These are phyloP conservation scores for Cygnus olor DNA, from an alignment of 2,797 vertebrate genomes.

Conservation along the genomic window DNA sequence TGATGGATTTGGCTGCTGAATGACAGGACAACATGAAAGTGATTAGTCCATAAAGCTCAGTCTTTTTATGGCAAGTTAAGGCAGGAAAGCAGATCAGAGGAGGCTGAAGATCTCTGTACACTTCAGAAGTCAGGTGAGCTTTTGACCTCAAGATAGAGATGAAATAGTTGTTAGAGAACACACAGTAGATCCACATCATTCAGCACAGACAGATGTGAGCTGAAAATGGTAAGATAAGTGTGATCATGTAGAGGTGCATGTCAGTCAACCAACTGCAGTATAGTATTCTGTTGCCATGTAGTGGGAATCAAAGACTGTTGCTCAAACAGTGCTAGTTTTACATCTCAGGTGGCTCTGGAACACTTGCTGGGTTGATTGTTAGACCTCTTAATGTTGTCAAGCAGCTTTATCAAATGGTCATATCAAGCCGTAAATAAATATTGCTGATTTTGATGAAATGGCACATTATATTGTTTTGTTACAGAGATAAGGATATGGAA, in stretches of 20 bases:
- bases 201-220: neutral
- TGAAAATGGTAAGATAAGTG: accelerated
- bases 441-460: neutral
- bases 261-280: neutral
- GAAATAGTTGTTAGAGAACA: neutral
- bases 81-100: neutral
- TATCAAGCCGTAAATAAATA: neutral
- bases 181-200: neutral
- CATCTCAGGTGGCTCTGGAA: neutral
- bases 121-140: neutral
- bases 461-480: neutral
- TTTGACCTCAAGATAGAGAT: neutral
- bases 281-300: no score
- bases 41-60: neutral
- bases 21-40: neutral
- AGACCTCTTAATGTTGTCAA: neutral
- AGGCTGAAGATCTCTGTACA: neutral
- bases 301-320: neutral
- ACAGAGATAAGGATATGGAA: neutral
- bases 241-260: no score
- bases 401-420: neutral
- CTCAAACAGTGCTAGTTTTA: neutral
- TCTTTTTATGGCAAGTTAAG: neutral
- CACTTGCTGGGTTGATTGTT: accelerated
- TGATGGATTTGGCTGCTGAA: neutral